A percentile compares a stretch with the other conserved stretches of the same genome.
Conservation (phyloP, 2,113 vertebrate species). For the Platichthys stellatus region DNA sequence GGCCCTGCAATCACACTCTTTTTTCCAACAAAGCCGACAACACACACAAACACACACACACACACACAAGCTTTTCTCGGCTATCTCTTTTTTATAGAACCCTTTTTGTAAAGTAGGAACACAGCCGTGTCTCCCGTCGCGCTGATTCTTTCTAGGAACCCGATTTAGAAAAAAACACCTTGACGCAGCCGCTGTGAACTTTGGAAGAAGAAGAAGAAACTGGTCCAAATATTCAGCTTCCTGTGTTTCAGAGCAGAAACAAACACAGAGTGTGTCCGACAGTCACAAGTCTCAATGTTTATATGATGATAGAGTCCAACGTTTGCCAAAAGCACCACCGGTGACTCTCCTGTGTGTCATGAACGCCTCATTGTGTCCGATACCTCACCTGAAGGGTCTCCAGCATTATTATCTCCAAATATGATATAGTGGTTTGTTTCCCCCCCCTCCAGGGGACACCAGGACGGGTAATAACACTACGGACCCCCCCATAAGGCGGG, state of each 20-base stretch:
- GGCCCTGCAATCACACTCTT: constrained; percentile 10
- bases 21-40: constrained; percentile 20
- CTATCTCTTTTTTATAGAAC: too few species aligned
- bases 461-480: constrained; percentile 57
- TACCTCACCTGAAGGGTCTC: not conserved
- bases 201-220: not conserved
- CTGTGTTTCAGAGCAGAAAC: too few species aligned
- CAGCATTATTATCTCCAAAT: not conserved
- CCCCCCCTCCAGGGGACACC: constrained; percentile 40
- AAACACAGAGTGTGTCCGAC: too few species aligned
- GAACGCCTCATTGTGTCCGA: not conserved
- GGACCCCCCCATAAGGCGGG: constrained; percentile 48
- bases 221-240: not conserved
- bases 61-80: not conserved
- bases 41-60: constrained; percentile 3
- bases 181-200: not conserved
- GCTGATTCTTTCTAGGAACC: too few species aligned
- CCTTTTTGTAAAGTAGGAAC: too few species aligned
- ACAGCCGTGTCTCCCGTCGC: too few species aligned
- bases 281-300: too few species aligned
- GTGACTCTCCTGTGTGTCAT: not conserved
- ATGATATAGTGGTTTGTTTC: constrained; percentile 8
- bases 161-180: too few species aligned
- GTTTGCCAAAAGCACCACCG: not conserved
- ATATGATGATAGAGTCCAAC: not conserved